Base-by-base conservation (phyloP, 2,113 vertebrate species). In the Benitochromis conjunctus region DNA sequence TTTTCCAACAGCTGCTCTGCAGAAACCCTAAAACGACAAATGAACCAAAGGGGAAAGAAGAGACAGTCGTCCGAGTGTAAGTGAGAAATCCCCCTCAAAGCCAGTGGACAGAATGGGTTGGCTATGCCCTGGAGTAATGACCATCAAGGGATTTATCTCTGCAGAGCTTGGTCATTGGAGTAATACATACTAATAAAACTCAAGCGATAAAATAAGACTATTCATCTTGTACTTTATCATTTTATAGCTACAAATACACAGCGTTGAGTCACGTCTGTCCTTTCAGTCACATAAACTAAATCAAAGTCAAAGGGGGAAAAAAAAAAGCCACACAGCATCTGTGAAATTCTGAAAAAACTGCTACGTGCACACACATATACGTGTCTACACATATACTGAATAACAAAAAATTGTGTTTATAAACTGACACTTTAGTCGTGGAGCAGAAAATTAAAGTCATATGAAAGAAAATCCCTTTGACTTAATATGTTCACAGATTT, bases 51-150 rank as follows among this genome's bases (percentile, higher is more conserved):
- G 12, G 5, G 36, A 10, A 78, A 38, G 48, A 84, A 80, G 26
- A 66, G 66, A 76, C 84, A 57, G 69, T 79, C 2, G 3, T 48
- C 38, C 60, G 83, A 81, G 85, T 53, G 58, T 54, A 81, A 93
- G 80, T 87, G 77, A 85, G 82, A 91, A 90, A 92, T 88, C 80
- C 87, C 79, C 26, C 36, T 83, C 55, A 89, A 94, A 95, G 85
- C 94, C 82, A 48, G 81, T 91, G 88, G 84, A 86, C 69, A 92
- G 88, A 95, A 92, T 90, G 89, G 84, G 84, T 92, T 93, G 80
- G 88, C 84, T 78, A 87, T 87, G 89, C 82, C 62, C 9, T 24
- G 12, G 46, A 77, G 64, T 89, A 86, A 92, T 55, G 74, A 85
- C 82, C 80, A 78, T 43, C 89, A 1, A 71, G 88, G 85, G 90